phyloP scores from a whole-genome alignment of 2,888 invertebrate species.

The Stomorhina lunata region DNA sequence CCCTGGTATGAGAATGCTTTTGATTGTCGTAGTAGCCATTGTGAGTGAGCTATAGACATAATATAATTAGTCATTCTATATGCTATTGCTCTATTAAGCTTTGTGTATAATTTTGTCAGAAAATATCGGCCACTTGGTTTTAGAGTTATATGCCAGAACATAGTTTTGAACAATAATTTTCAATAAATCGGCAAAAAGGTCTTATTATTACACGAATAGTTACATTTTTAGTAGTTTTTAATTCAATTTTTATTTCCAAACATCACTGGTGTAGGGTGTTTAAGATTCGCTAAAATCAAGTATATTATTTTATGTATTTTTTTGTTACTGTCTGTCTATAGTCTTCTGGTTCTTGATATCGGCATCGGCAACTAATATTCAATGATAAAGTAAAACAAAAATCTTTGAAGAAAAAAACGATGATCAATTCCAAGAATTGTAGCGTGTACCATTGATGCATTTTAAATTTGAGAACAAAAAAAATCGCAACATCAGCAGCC shows the following conservation, averaged over 20 bases:
- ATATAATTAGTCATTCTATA: too few relatives aligned
- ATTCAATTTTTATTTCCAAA: not conserved
- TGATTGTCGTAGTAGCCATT: too few relatives aligned
- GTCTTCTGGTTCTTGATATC: constrained; percentile 14
- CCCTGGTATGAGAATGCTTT: too few relatives aligned
- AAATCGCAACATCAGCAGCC: constrained; percentile 9
- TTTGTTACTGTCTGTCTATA: not conserved
- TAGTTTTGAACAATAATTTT: too few relatives aligned
- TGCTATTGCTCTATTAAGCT: too few relatives aligned
- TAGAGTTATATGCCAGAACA: too few relatives aligned
- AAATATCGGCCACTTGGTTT: too few relatives aligned
- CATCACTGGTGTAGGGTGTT: too few relatives aligned
- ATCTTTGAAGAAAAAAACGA: constrained; percentile 28
- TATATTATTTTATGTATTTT: not conserved
- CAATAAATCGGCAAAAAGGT: too few relatives aligned
- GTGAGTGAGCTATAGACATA: too few relatives aligned
- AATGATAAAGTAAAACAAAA: constrained; percentile 25
- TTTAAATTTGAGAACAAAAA: constrained; percentile 21
- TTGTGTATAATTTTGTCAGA: too few relatives aligned
- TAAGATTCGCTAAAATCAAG: too few relatives aligned
- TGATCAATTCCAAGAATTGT: constrained; percentile 55
- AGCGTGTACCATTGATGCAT: constrained; percentile 54
- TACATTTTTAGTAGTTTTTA: not conserved
- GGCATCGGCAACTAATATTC: constrained; percentile 24
- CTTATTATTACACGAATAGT: not conserved